Evolutionary conservation across 2,113 vertebrate genomes (phyloP).

Genomic region (Chaetodon auriga): DNA sequence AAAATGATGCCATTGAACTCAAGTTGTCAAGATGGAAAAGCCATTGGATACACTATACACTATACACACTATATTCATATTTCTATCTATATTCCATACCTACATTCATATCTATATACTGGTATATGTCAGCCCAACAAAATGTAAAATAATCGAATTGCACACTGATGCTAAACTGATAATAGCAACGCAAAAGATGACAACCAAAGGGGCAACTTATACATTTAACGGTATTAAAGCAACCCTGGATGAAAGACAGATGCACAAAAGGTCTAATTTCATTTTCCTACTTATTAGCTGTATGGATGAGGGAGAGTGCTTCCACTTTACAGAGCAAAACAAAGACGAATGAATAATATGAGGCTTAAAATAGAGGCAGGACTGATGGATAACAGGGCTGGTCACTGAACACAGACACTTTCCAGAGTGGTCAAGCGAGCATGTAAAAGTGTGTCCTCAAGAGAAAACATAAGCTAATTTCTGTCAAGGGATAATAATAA

Average conservation of each 20-base stretch:
- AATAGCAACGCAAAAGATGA: constrained; percentile 17
- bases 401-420: constrained; percentile 19
- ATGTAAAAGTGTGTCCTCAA: background rate
- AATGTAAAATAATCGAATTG: background rate
- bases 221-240: constrained; percentile 47
- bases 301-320: constrained; percentile 41
- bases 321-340: constrained; percentile 48
- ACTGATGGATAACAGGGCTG: constrained; percentile 20
- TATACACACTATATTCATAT: background rate
- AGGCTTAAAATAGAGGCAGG: constrained; percentile 57
- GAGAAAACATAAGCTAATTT: background rate
- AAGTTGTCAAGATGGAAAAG: background rate
- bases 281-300: constrained; percentile 49
- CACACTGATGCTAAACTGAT: constrained; percentile 6
- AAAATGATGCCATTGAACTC: background rate
- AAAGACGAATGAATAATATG: constrained; percentile 66
- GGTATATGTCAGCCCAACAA: background rate
- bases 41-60: background rate
- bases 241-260: constrained; percentile 61
- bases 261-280: constrained; percentile 67
- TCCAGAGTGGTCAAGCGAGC: constrained; percentile 16
- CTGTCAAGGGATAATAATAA: background rate
- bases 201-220: constrained; percentile 47
- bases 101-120: background rate
- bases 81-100: background rate